phyloP scores from a whole-genome alignment of 1,140 invertebrate species.

The Drosophila orena region DNA sequence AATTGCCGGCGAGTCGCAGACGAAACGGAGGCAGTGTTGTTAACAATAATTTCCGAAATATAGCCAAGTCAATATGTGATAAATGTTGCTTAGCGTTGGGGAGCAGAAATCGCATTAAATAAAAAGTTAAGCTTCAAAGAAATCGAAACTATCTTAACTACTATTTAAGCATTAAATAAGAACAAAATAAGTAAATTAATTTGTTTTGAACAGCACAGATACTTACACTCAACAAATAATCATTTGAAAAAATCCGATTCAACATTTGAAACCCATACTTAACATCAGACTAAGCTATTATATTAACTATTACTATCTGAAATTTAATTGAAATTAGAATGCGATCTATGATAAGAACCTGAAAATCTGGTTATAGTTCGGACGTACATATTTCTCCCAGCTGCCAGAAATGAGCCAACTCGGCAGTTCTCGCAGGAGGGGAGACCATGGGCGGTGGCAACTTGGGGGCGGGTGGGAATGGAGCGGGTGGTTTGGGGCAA shows the following conservation, averaged over 20 bases:
- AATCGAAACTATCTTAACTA: no score
- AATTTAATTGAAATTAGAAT: no score
- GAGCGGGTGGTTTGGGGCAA: constrained; percentile 25
- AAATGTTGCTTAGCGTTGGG: not conserved
- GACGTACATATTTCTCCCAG: not conserved
- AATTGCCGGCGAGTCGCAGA: constrained; percentile 51
- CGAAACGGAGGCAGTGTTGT: constrained; percentile 42
- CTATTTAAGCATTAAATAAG: no score
- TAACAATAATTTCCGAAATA: constrained; percentile 2
- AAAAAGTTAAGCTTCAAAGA: not conserved
- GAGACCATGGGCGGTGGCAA: constrained; percentile 1
- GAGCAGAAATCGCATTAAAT: not conserved
- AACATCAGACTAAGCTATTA: no score
- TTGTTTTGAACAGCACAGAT: no score
- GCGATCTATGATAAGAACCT: not conserved
- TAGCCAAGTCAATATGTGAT: not conserved
- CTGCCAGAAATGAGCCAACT: constrained; percentile 14
- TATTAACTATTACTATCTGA: no score
- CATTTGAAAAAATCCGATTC: no score
- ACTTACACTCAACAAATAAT: no score
- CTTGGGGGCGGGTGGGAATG: not conserved
- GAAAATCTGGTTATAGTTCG: not conserved
- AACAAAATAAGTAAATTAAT: no score
- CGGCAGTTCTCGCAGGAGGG: constrained; percentile 8
- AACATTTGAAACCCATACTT: no score